phyloP scores from a whole-genome alignment of 2,113 vertebrate genomes.

The Casuarius casuarius region DNA sequence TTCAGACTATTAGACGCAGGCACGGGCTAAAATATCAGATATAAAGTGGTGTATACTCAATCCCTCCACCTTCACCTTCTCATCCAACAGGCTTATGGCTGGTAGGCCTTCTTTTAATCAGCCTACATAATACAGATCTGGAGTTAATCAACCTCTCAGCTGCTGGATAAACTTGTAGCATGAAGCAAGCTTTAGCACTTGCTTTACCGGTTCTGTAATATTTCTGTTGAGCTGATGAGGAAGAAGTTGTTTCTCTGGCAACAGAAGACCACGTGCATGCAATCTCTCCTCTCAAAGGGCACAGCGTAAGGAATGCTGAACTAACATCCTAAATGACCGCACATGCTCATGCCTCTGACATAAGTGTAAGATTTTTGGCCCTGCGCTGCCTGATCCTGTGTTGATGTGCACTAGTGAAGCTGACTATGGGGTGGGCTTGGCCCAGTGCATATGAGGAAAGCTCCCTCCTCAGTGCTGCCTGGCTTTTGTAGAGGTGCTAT shows the following conservation, averaged over 20 bases:
- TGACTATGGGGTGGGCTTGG: neutral
- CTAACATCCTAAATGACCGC: neutral
- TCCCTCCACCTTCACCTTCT: neutral
- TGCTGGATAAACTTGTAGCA: neutral
- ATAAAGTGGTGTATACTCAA: neutral
- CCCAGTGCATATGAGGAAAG: rapidly evolving
- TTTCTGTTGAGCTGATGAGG: neutral
- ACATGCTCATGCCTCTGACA: rapidly evolving
- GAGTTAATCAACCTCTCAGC: neutral
- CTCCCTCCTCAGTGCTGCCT: neutral
- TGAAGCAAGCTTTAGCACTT: neutral
- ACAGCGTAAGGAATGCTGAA: rapidly evolving
- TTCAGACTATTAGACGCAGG: neutral
- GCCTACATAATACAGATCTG: neutral
- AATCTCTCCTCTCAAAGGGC: neutral
- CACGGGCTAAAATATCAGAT: neutral
- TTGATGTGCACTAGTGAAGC: neutral
- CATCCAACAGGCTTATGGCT: neutral
- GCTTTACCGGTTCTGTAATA: neutral
- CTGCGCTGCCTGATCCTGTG: neutral
- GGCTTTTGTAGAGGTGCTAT: neutral
- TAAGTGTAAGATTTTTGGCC: rapidly evolving
- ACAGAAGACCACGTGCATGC: neutral
- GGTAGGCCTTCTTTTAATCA: neutral
- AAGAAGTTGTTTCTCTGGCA: neutral